These are phyloP conservation scores for Trichosurus vulpecula DNA, from an alignment of 2,797 vertebrate genomes.

Conservation along the genomic window DNA sequence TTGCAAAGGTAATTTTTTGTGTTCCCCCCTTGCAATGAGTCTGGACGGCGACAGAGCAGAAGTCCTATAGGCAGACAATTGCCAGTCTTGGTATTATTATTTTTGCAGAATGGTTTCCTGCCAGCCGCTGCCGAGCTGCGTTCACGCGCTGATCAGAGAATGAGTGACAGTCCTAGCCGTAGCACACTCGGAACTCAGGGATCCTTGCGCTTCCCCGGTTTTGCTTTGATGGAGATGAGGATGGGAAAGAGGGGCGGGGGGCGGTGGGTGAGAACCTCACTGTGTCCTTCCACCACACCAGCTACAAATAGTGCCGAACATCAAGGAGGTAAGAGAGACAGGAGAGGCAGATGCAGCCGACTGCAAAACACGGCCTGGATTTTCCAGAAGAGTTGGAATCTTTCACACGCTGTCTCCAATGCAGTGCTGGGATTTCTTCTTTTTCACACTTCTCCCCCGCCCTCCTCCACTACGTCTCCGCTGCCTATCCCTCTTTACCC, in stretches of 20 bases:
- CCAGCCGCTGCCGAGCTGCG: conserved; percentile 87
- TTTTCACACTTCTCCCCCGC: conserved; percentile 17
- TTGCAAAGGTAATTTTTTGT: conserved; percentile 71
- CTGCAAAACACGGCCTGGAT: conserved; percentile 82
- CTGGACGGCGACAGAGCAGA: conserved; percentile 68
- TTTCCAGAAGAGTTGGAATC: conserved; percentile 52
- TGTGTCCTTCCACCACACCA: conserved; percentile 86
- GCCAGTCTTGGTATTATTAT: conserved; percentile 77
- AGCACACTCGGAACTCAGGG: conserved; percentile 87
- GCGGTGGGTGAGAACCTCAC: conserved; percentile 75
- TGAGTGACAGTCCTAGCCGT: conserved; percentile 93
- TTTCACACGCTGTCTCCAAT: conserved; percentile 19
- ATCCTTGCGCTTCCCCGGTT: conserved; percentile 90
- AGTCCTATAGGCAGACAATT: conserved; percentile 76
- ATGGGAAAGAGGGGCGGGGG: conserved; percentile 58
- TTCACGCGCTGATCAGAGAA: conserved; percentile 87
- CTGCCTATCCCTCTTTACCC: conserved; percentile 22
- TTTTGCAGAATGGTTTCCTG: conserved; percentile 81
- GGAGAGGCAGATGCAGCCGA: conserved; percentile 74
- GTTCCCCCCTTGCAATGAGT: conserved; percentile 47
- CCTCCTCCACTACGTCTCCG: conserved; percentile 19
- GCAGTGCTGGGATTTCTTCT: conserved; percentile 53
- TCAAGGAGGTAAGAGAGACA: conserved; percentile 75
- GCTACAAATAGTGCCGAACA: conserved; percentile 84
- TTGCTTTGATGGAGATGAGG: conserved; percentile 77